Evolutionary conservation across 1,140 invertebrate genomes (phyloP).

Genomic region (Calephelis virginiensis): DNA sequence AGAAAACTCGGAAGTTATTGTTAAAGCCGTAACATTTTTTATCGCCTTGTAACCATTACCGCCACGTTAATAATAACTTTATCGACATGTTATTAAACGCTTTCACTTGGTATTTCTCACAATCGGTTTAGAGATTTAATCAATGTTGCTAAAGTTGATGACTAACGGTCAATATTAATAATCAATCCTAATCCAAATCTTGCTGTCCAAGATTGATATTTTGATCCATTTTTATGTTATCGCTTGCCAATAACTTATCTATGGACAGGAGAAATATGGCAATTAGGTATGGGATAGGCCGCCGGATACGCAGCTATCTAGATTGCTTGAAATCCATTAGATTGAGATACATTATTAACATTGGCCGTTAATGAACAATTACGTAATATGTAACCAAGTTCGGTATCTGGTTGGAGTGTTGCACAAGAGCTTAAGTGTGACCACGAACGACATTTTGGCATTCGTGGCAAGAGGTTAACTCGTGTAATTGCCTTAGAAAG

Average conservation of each 20-base stretch:
- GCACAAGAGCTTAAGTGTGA: background rate
- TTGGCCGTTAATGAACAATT: conserved; percentile 8
- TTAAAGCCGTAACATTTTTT: conserved; percentile 41
- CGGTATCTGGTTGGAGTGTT: background rate
- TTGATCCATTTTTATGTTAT: too few relatives aligned
- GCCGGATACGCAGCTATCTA: too few relatives aligned
- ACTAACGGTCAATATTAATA: too few relatives aligned
- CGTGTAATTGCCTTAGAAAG: too few relatives aligned
- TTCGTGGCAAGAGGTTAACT: background rate
- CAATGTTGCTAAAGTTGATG: conserved; percentile 6
- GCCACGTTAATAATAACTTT: conserved; percentile 24
- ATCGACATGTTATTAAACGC: conserved; percentile 42
- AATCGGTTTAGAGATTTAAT: conserved; percentile 20
- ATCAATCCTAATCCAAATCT: too few relatives aligned
- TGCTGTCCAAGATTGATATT: too few relatives aligned
- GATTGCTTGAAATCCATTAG: too few relatives aligned
- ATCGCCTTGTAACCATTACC: conserved; percentile 28
- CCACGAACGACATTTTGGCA: background rate
- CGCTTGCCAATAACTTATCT: too few relatives aligned
- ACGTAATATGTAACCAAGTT: conserved; percentile 5
- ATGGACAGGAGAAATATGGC: too few relatives aligned
- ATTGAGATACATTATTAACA: too few relatives aligned
- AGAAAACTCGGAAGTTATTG: conserved; percentile 46
- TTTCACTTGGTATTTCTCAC: conserved; percentile 40
- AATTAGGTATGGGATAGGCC: too few relatives aligned